Base-by-base conservation (phyloP, 2,888 invertebrate species). In the Microplitis manilae region DNA sequence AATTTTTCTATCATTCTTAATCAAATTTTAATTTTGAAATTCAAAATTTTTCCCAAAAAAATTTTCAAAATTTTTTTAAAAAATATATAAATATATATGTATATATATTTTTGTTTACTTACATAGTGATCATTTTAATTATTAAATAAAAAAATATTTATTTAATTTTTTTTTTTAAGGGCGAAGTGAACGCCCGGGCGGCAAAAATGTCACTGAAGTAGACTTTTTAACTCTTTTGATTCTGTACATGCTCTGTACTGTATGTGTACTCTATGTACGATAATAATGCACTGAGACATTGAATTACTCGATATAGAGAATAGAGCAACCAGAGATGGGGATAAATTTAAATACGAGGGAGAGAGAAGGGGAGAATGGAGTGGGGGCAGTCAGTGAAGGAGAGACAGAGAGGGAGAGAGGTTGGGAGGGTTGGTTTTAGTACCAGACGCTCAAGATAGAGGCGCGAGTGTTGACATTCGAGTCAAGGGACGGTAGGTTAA, bases 251-350 rank as follows among this genome's bases (percentile, higher is more conserved):
- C 30, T 30, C 30, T 86, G 83, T 86, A 86, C 85, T 86, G 87
- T 86, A 85, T 85, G 85, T 86, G 83, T 86, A 86, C 85, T 86
- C 86, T 86, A n/a, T 86, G 87, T 86, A 85, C 85, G 50, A 50
- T 13, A 50, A 8, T 50, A 50, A 50, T 13, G 9, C 50, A 13
- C 50, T 5, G 50, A 50, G 50, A 50, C 50, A 13, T 8, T 50
- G 50, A 50, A 50, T 50, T 50, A 50, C 50, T 50, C 50, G 50
- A 50, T 50, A 50, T 50, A 50, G 50, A 50, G 50, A 6, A 50
- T 1, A 50, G 50, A 50, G 50, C 6, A 1, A 50, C 13, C 13
- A 13, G 13, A 13, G 9, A 50, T 13, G 50, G 9, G 50, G 13
- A 13, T 13, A 30, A 30, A 1, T 50, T 50, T 5, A 13, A 50